Evolutionary conservation across 2,888 invertebrate genomes (phyloP), one percentile per base, ranked within the genome.

Genomic region (Eumacrocentrus americanus): DNA sequence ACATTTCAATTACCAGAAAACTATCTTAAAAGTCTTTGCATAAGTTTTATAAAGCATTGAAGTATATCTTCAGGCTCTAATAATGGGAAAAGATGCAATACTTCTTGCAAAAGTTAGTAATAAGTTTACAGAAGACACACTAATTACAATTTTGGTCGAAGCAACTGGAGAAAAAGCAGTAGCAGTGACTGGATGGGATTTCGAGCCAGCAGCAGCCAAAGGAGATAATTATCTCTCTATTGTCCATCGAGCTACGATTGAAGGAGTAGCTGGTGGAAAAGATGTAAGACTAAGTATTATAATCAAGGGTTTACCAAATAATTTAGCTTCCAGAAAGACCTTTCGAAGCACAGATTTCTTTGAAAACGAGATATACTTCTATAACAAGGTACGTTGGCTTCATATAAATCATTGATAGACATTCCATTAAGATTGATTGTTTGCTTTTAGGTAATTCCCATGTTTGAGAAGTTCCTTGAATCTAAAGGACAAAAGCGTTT

Each of bases 171-270:
- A 67, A 14, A 50, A 67, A 23, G 62, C 67, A 12, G 75, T 79
- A 1, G 74, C 77, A 54, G 72, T 83, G 14, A 75, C 77, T 1
- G 76, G 79, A 0, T 84, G 81, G 75, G 73, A 79, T 61, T 83
- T 84, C 62, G 80, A 79, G 0, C 68, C 73, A 22, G 80, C 79
- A 9, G 81, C 76, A 62, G 82, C 81, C 51, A 89, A 88, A 76
- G 91, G 91, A 0, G 90, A 90, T 69, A 88, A 87, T 0, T 90
- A 89, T 70, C 75, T 91, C 47, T 89, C 90, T 66, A 85, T 85
- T 62, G 81, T 89, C 0, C 85, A 84, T 48, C 84, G 87, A 25
- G 83, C 90, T 20, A 84, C 80, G 52, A 81, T 91, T 2, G 78
- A 80, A 58, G 86, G 87, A 1, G 72, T 69, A 47, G 77, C 80